A percentile compares a stretch with the other conserved stretches of the same genome.
Evolutionary conservation across 2,113 vertebrate species (phyloP).

Genomic region (Pristiophorus japonicus): DNA sequence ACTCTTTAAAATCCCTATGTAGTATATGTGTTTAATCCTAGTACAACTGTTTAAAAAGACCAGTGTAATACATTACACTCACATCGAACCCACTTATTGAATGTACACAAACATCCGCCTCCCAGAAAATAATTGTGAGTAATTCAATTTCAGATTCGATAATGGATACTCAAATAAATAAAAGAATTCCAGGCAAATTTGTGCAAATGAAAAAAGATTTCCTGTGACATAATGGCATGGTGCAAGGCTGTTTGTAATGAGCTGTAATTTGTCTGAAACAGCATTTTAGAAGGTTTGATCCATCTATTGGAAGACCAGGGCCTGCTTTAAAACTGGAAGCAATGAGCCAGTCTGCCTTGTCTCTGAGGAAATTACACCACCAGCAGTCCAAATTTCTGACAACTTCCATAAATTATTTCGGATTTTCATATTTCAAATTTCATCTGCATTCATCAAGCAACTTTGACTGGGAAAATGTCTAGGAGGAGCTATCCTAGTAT

Average conservation of each 20-base stretch:
- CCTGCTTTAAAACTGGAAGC: conserved; percentile 65
- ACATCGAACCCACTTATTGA: conserved; percentile 59
- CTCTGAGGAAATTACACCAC: conserved; percentile 77
- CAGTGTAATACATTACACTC: conserved; percentile 53
- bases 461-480: conserved; percentile 78
- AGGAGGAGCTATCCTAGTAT: too few relatives aligned
- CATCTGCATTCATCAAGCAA: conserved; percentile 97
- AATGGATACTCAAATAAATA: conserved; percentile 98
- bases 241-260: conserved; percentile 97
- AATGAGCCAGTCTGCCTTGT: conserved; percentile 68
- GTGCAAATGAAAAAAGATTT: conserved; percentile 99
- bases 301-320: conserved; percentile 64
- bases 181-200: conserved; percentile 99
- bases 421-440: conserved; percentile 99
- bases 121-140: conserved; percentile 92
- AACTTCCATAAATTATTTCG: conserved; percentile 99
- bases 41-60: conserved; percentile 48
- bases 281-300: conserved; percentile 74
- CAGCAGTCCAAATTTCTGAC: conserved; percentile 86
- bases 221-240: conserved; percentile 94
- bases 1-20: background rate
- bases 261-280: conserved; percentile 98
- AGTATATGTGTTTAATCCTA: conserved; percentile 39
- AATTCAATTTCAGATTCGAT: conserved; percentile 98
- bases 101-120: conserved; percentile 80